Conservation (phyloP, 2,888 invertebrate species). For the Megamerina dolium region DNA sequence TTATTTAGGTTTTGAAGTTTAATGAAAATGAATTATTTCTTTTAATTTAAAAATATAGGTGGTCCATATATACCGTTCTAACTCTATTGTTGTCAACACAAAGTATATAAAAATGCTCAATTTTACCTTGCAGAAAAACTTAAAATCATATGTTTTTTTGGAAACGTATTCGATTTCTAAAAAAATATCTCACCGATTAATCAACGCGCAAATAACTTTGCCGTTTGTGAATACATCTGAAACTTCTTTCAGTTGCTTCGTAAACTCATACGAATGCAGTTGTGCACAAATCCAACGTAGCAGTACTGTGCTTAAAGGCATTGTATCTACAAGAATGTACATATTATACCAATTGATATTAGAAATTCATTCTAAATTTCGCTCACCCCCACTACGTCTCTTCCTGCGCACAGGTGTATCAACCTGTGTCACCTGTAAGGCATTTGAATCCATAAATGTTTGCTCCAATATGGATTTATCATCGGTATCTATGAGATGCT, state of each 20-base stretch:
- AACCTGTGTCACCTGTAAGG: conserved; percentile 59
- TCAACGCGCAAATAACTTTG: conserved; percentile 46
- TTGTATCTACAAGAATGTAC: conserved; percentile 28
- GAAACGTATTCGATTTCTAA: too few species aligned
- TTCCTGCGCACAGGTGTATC: conserved; percentile 53
- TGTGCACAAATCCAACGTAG: conserved; percentile 48
- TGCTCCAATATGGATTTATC: conserved; percentile 57
- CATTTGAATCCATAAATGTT: conserved; percentile 50
- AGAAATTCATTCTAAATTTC: too few species aligned
- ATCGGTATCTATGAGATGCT: conserved; percentile 66
- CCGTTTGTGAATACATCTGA: conserved; percentile 48
- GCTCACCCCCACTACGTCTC: conserved; percentile 43
- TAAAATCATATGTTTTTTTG: too few species aligned
- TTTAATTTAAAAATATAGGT: too few species aligned
- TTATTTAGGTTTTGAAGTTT: too few species aligned
- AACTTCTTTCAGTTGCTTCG: conserved; percentile 41
- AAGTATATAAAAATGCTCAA: too few species aligned
- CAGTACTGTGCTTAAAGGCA: conserved; percentile 44
- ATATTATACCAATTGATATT: neutral
- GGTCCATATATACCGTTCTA: too few species aligned
- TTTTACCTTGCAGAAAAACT: too few species aligned
- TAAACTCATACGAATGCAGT: conserved; percentile 41
- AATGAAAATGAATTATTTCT: too few species aligned
- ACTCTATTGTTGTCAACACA: too few species aligned
- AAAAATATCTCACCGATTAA: conserved; percentile 47